phyloP scores from a whole-genome alignment of 2,113 vertebrate genomes.

The Menidia beryllina region DNA sequence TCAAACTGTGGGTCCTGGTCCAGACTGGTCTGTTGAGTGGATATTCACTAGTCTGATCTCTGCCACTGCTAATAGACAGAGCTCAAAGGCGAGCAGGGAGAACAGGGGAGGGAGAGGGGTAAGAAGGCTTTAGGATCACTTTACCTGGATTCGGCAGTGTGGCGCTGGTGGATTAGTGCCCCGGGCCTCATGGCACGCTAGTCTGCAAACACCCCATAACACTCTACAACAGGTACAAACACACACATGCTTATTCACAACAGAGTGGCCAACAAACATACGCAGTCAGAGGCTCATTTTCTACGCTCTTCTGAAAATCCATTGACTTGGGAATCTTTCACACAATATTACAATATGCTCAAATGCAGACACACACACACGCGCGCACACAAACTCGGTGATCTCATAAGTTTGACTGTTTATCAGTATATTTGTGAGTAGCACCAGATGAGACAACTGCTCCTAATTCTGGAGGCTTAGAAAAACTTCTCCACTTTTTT shows the following conservation, averaged over 20 bases:
- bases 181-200: slow-evolving; percentile 78
- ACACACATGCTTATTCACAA: slow-evolving; percentile 47
- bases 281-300: slow-evolving; percentile 9
- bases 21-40: slow-evolving; percentile 83
- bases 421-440: slow-evolving; percentile 21
- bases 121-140: slow-evolving; percentile 84
- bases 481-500: slow-evolving; percentile 58
- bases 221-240: slow-evolving; percentile 64
- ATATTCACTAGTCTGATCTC: slow-evolving; percentile 81
- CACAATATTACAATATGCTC: not conserved
- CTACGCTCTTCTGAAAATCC: not conserved
- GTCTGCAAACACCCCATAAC: slow-evolving; percentile 74
- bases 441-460: slow-evolving; percentile 60
- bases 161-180: slow-evolving; percentile 83
- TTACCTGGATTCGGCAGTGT: slow-evolving; percentile 84
- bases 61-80: slow-evolving; percentile 76
- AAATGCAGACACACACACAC: not conserved
- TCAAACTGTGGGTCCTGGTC: slow-evolving; percentile 82
- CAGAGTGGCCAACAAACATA: slow-evolving; percentile 47
- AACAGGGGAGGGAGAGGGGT: slow-evolving; percentile 75
- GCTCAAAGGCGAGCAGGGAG: slow-evolving; percentile 74
- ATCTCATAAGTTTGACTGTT: slow-evolving; percentile 16
- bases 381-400: slow-evolving; percentile 6
- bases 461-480: slow-evolving; percentile 57
- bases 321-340: no score